A percentile compares a stretch with the other conserved stretches of the same genome.
Conservation (phyloP, 2,113 vertebrate genomes). For the Poeciliopsis prolifica region DNA sequence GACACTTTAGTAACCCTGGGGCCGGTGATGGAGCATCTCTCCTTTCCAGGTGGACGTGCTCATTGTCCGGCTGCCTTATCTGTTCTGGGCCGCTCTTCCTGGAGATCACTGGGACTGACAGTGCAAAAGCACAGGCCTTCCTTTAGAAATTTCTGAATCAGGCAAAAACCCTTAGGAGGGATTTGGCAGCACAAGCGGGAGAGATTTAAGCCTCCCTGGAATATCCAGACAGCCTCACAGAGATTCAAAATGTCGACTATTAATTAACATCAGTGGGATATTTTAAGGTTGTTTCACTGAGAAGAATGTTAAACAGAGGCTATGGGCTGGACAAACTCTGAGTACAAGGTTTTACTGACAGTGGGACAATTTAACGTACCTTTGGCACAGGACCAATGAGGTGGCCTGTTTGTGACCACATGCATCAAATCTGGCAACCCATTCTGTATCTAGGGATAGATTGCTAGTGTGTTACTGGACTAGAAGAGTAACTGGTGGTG, state of each 20-base stretch:
- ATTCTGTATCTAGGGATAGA: conserved; percentile 49
- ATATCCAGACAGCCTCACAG: conserved; percentile 21
- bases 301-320: conserved; percentile 18
- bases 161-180: conserved; percentile 27
- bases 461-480: conserved; percentile 33
- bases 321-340: background rate
- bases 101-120: conserved; percentile 64
- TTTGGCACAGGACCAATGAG: conserved; percentile 57
- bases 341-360: background rate
- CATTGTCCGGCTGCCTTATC: conserved; percentile 73
- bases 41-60: conserved; percentile 60
- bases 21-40: conserved; percentile 62
- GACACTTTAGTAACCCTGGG: conserved; percentile 55
- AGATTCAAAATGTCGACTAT: conserved; percentile 30
- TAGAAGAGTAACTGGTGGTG: conserved; percentile 20
- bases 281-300: conserved; percentile 27
- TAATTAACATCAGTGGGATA: conserved; percentile 36
- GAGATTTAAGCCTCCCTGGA: conserved; percentile 38
- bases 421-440: conserved; percentile 56
- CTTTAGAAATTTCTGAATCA: conserved; percentile 46
- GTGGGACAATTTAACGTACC: conserved; percentile 50
- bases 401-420: conserved; percentile 40
- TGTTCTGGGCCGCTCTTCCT: conserved; percentile 63
- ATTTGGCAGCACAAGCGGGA: conserved; percentile 23
- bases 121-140: conserved; percentile 40